Percentiles rank a stretch among this genome's conserved stretches.
These are phyloP conservation scores for Oscheius sp. DNA, from an alignment of 2,888 invertebrate genomes.

Conservation along the genomic window DNA sequence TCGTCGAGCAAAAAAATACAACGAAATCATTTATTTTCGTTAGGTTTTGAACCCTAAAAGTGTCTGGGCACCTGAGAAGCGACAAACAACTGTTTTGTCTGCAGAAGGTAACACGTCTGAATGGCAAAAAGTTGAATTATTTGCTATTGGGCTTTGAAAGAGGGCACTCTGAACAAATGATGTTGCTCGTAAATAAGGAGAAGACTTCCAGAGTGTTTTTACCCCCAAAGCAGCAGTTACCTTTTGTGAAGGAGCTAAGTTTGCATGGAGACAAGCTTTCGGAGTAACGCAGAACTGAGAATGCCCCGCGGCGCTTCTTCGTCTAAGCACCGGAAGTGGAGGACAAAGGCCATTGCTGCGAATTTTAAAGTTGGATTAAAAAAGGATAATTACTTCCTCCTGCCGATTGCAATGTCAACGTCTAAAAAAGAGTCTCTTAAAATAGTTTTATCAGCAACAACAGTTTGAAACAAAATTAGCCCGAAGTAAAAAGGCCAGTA, in stretches of 20 bases:
- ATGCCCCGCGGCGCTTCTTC: slow-evolving; percentile 2
- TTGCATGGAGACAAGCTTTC: neutral
- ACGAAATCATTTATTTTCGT: no score
- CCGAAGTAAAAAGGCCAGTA: slow-evolving; percentile 11
- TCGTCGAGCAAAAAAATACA: no score
- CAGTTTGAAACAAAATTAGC: neutral
- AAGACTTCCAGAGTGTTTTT: neutral
- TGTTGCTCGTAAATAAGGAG: slow-evolving; percentile 3
- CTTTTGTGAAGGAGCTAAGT: neutral
- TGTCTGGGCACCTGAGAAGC: no score
- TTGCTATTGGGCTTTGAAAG: neutral
- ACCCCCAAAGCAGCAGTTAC: neutral
- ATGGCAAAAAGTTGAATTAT: no score
- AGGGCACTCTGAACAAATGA: slow-evolving; percentile 11
- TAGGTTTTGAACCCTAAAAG: no score
- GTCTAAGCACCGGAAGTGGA: slow-evolving; percentile 17
- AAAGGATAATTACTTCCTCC: neutral
- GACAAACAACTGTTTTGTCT: no score
- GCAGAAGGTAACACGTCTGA: no score
- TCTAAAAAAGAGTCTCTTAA: neutral
- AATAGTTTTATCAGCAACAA: neutral
- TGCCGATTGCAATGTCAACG: neutral
- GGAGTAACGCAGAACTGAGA: neutral
- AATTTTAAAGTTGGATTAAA: neutral
- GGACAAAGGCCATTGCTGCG: slow-evolving; percentile 1